Evolutionary conservation across 1,140 invertebrate species (phyloP).

Genomic region (Cryptotermes secundus): DNA sequence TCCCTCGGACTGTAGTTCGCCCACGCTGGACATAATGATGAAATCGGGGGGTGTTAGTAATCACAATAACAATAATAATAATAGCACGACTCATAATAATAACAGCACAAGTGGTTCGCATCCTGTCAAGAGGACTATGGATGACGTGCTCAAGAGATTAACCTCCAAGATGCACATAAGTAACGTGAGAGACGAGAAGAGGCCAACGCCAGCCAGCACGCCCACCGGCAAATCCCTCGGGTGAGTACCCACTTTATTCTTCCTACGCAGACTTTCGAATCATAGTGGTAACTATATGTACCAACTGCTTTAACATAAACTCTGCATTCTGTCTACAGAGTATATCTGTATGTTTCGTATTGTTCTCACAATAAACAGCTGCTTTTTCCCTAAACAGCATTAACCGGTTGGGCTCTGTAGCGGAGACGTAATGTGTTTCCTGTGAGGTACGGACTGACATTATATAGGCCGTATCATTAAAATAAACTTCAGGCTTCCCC

Average conservation of each 20-base stretch:
- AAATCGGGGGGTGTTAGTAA: not conserved
- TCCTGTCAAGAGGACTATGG: slow-evolving; percentile 60
- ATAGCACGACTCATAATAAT: slow-evolving; percentile 52
- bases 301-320: too few species aligned
- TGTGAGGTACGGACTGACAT: too few species aligned
- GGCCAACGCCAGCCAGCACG: slow-evolving; percentile 64
- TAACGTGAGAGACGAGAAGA: slow-evolving; percentile 58
- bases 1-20: not conserved
- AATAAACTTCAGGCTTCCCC: too few species aligned
- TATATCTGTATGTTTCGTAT: too few species aligned
- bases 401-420: too few species aligned
- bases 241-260: not conserved
- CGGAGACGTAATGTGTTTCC: too few species aligned
- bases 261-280: too few species aligned
- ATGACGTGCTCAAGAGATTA: slow-evolving; percentile 79
- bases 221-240: slow-evolving; percentile 43
- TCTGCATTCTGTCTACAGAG: too few species aligned
- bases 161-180: slow-evolving; percentile 77
- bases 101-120: slow-evolving; percentile 47
- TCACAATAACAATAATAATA: slow-evolving; percentile 47
- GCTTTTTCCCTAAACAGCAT: too few species aligned
- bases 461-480: too few species aligned
- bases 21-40: slow-evolving; percentile 11
- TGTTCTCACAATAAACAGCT: too few species aligned
- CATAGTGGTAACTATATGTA: too few species aligned